phyloP scores from a whole-genome alignment of 2,888 invertebrate species.

The Clepsis dumicolana region DNA sequence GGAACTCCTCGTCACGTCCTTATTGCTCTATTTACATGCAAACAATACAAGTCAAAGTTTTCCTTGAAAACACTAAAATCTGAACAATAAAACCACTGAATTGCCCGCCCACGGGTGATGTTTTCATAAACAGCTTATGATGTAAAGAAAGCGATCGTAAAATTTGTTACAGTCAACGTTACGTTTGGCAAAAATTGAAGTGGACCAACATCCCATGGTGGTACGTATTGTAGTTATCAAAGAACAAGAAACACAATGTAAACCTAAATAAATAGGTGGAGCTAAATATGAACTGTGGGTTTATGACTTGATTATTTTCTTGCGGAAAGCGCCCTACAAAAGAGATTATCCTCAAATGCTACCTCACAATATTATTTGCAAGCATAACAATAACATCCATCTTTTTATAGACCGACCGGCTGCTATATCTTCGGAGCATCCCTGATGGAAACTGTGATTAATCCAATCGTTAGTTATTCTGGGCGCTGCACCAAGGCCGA shows the following conservation, averaged over 20 bases:
- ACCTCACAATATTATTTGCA: background rate
- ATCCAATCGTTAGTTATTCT: slow-evolving; percentile 45
- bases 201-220: slow-evolving; percentile 34
- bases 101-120: slow-evolving; percentile 6
- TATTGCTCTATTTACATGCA: slow-evolving; percentile 21
- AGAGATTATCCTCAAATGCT: background rate
- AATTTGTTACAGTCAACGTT: slow-evolving; percentile 22
- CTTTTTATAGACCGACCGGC: background rate
- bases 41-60: background rate
- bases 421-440: background rate
- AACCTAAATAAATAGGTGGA: slow-evolving; percentile 53
- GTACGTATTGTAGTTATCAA: slow-evolving; percentile 41
- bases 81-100: slow-evolving; percentile 8
- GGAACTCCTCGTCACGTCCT: slow-evolving; percentile 5
- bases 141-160: slow-evolving; percentile 36
- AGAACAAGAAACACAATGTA: slow-evolving; percentile 49
- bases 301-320: slow-evolving; percentile 54
- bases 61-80: background rate
- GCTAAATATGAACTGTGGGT: slow-evolving; percentile 54
- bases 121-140: slow-evolving; percentile 22
- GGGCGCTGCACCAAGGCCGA: slow-evolving; percentile 45
- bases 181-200: slow-evolving; percentile 31
- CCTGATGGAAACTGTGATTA: slow-evolving; percentile 45
- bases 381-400: background rate
- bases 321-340: slow-evolving; percentile 14